Conservation (phyloP, 1,140 invertebrate genomes). For the Theocolax elegans region DNA sequence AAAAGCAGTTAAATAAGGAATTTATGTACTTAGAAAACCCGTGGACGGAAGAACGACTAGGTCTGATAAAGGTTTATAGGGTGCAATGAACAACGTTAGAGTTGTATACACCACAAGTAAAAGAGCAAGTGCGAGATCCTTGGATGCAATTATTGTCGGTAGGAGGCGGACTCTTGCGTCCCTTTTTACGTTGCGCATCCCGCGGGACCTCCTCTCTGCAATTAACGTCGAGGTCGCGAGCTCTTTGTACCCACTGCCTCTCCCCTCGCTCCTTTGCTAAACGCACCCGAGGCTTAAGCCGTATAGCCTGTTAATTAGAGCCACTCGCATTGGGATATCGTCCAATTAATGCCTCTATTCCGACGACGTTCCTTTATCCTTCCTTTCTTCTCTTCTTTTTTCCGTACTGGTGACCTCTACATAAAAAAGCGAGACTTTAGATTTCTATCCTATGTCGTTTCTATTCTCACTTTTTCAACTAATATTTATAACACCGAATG, state of each 20-base stretch:
- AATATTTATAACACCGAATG: too few relatives aligned
- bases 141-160: conserved; percentile 10
- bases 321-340: conserved; percentile 13
- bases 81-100: too few relatives aligned
- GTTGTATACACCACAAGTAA: neutral
- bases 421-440: too few relatives aligned
- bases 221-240: conserved; percentile 21
- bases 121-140: neutral
- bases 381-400: neutral
- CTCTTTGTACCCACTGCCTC: too few relatives aligned
- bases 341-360: conserved; percentile 12
- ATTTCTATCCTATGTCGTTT: too few relatives aligned
- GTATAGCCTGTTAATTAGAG: conserved; percentile 16
- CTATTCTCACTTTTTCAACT: too few relatives aligned
- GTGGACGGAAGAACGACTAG: too few relatives aligned
- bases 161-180: neutral
- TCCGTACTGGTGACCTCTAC: neutral
- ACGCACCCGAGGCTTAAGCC: conserved; percentile 14
- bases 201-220: neutral
- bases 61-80: too few relatives aligned
- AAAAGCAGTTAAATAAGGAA: too few relatives aligned
- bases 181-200: neutral
- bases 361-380: neutral
- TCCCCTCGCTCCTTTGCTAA: neutral
- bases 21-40: too few relatives aligned